A percentile compares a stretch with the other conserved stretches of the same genome.
These are phyloP conservation scores for Schizopygopsis pylzovi DNA, from an alignment of 2,797 vertebrate genomes.

Conservation along the genomic window DNA sequence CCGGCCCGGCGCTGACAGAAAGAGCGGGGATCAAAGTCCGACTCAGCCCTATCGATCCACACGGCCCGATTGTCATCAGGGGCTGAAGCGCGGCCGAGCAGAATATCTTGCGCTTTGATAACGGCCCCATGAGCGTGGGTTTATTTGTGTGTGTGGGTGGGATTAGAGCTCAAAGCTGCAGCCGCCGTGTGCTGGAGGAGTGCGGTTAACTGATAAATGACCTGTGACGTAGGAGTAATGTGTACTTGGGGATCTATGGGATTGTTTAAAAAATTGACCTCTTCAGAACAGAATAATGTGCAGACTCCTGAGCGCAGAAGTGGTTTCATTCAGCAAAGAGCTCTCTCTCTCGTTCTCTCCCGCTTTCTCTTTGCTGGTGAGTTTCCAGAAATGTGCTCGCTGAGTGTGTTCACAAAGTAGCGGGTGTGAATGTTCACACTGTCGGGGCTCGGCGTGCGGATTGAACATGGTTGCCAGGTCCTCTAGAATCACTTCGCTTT, in stretches of 20 bases:
- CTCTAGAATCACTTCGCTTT: constrained; percentile 67
- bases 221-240: constrained; percentile 62
- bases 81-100: constrained; percentile 69
- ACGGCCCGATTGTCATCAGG: constrained; percentile 69
- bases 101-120: constrained; percentile 63
- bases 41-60: constrained; percentile 73
- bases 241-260: constrained; percentile 56
- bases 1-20: constrained; percentile 65
- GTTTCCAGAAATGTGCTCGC: constrained; percentile 53
- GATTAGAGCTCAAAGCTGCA: constrained; percentile 53
- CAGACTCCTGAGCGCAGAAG: constrained; percentile 62
- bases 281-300: constrained; percentile 59
- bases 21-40: constrained; percentile 71
- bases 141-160: constrained; percentile 48
- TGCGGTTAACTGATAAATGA: constrained; percentile 64
- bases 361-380: constrained; percentile 39
- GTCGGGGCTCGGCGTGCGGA: constrained; percentile 67
- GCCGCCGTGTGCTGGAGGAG: constrained; percentile 46
- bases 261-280: constrained; percentile 68
- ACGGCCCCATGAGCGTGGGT: constrained; percentile 53
- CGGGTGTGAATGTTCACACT: constrained; percentile 70
- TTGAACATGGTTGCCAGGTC: constrained; percentile 69
- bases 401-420: constrained; percentile 66
- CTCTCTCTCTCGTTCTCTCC: constrained; percentile 40
- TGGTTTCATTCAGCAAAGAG: constrained; percentile 68